A percentile compares a stretch with the other conserved stretches of the same genome.
Evolutionary conservation across 1,140 invertebrate species (phyloP).

Genomic region (Drosophila subobscura): DNA sequence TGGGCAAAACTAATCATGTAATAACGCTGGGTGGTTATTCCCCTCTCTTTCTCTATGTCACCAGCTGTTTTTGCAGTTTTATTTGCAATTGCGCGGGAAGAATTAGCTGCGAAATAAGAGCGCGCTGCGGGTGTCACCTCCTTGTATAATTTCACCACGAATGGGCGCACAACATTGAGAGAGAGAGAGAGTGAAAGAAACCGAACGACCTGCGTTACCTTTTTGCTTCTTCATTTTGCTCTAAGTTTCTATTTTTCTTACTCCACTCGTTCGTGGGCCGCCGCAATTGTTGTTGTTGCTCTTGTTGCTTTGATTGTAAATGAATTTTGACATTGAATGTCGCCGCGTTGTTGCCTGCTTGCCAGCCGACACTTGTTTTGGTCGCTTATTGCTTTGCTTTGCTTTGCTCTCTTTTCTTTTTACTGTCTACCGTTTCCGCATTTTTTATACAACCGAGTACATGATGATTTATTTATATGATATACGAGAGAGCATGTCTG

Average conservation of each 20-base stretch:
- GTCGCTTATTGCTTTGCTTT: slow-evolving; percentile 3
- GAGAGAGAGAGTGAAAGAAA: neutral
- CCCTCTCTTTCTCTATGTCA: too few species aligned
- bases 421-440: slow-evolving; percentile 52
- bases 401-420: slow-evolving; percentile 3
- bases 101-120: too few species aligned
- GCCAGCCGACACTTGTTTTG: slow-evolving; percentile 36
- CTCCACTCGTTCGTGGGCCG: neutral
- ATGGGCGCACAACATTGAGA: too few species aligned
- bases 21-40: too few species aligned
- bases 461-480: slow-evolving; percentile 4
- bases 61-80: too few species aligned
- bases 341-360: slow-evolving; percentile 15
- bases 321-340: slow-evolving; percentile 27
- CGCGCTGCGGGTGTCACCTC: too few species aligned
- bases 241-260: slow-evolving; percentile 7
- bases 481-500: too few species aligned
- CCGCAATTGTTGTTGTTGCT: slow-evolving; percentile 5
- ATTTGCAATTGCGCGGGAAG: too few species aligned
- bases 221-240: too few species aligned
- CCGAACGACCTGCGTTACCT: neutral
- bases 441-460: slow-evolving; percentile 12
- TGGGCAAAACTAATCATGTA: too few species aligned
- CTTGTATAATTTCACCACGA: too few species aligned
- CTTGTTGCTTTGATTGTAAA: too few species aligned